These are phyloP conservation scores for Stictocephala bisonia DNA, from an alignment of 2,888 invertebrate species.

Conservation along the genomic window DNA sequence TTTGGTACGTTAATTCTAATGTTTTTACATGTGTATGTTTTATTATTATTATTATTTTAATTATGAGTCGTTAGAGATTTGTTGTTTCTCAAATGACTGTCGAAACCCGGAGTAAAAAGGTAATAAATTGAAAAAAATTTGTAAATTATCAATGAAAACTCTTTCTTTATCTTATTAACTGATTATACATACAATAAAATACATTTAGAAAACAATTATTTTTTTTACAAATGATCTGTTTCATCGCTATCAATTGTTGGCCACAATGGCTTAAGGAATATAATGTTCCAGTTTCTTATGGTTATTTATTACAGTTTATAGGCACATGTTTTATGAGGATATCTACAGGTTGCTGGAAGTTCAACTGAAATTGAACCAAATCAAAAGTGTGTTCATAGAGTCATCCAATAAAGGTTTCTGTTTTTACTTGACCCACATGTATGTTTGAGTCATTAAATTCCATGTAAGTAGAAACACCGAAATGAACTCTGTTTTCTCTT, in stretches of 20 bases:
- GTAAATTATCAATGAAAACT: too few relatives aligned
- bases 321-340: constrained; percentile 7
- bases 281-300: constrained; percentile 38
- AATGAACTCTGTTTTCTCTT: too few relatives aligned
- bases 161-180: too few relatives aligned
- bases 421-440: constrained; percentile 26
- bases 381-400: constrained; percentile 35
- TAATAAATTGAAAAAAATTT: too few relatives aligned
- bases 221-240: not conserved
- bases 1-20: too few relatives aligned
- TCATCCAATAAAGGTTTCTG: constrained; percentile 11
- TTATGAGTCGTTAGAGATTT: not conserved
- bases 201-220: not conserved
- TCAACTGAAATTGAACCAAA: not conserved
- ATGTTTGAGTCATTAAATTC: constrained; percentile 13
- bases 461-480: too few relatives aligned
- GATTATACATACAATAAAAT: not conserved
- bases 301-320: constrained; percentile 23
- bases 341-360: constrained; percentile 10
- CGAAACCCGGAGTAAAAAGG: not conserved
- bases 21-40: too few relatives aligned
- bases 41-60: not conserved
- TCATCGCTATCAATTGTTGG: constrained; percentile 28
- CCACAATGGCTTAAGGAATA: constrained; percentile 34
- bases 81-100: constrained; percentile 4